Base-by-base conservation (phyloP, 2,888 invertebrate genomes). In the Oxytorus armatus region DNA sequence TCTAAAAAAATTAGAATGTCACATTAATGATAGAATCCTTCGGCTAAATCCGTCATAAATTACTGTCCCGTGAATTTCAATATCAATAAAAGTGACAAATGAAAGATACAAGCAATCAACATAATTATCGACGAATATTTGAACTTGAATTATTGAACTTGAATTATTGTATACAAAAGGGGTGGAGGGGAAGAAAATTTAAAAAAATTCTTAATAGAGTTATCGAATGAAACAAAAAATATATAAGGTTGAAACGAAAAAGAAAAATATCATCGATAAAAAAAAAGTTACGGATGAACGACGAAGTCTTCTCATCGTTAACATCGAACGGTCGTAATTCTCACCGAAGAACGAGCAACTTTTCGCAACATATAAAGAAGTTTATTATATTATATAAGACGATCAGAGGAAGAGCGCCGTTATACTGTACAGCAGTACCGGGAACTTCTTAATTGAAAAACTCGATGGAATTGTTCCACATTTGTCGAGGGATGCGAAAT, bases 381-480 rank as follows among this genome's bases (percentile, higher is more conserved):
- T 5, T 51, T 25, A 39, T 10, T 23, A 44, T 33, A 55, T 47
- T 49, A 1, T 25, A 44, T 33, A 42, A n/a, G 42, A 8, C 14
- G 47, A n/a, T 33, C 49, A 25, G 36, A n/a, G 53, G 65, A 51
- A 81, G 23, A 65, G 14, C 72, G 36, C 11, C 51, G 42, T 33
- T 23, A 49, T 14, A 14, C 18, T 25, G 53, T 42, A 10, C 16
- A 42, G 7, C 33, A 69, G 25, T 77, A 77, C 66, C 66, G 72
- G 75, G 81, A 81, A 79, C 66, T 61, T 76, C 42, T 79, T 79
- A 79, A 81, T 79, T 81, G 79, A 79, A 81, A 81, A 81, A 79
- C 79, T 68, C 75, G 61, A 68, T 72, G 75, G 21, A 79, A 72
- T 72, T 79, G 79, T 70, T 47, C 61, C 29, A 78, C 72, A 79